Evolutionary conservation across 2,888 invertebrate genomes (phyloP), one percentile per base, ranked within the genome.

Genomic region (Drosophila fungiperda): DNA sequence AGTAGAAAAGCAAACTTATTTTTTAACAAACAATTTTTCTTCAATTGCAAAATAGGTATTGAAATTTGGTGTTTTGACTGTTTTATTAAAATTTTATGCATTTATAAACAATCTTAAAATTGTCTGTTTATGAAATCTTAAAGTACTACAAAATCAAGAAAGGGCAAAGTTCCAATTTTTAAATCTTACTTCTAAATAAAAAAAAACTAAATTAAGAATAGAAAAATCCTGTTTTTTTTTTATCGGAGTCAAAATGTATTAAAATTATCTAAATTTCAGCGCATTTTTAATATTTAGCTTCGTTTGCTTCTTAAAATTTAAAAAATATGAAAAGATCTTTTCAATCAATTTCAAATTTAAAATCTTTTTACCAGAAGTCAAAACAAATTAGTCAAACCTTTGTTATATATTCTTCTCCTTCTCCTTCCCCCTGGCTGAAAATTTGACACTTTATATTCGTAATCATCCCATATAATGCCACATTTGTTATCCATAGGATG

Each of bases 401-500:
- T 40, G 2, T 17, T 36, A 15, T 17, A 29, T 29, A 29, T 29
- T 29, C 29, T 29, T 0, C 29, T 26, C 26, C 26, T 26, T 4
- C 26, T 26, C 4, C 26, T 26, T 4, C 4, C 26, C 26, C 4
- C 1, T 42, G 11, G 2, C 42, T n/a, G 1, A 42, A n/a, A n/a
- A 11, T 11, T 20, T 20, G n/a, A n/a, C 11, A 42, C 12, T 20
- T 6, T 20, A 42, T 20, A 1, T 20, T 45, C 45, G 1, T 12
- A 45, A 7, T 20, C 3, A 15, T 45, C 1, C 15, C 7, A 8
- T 45, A 40, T 40, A 40, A 40, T n/a, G 9, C 40, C 1, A 40
- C 40, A 3, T 5, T 45, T 45, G 3, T 33, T 8, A 1, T 29
- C 15, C 11, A 42, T 54, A 95, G 94, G 97, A 97, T 92, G 96